Percentiles rank a stretch among this genome's conserved stretches.
These are phyloP conservation scores for Ptychoptera albimana DNA, from an alignment of 2,888 invertebrate species.

Conservation along the genomic window DNA sequence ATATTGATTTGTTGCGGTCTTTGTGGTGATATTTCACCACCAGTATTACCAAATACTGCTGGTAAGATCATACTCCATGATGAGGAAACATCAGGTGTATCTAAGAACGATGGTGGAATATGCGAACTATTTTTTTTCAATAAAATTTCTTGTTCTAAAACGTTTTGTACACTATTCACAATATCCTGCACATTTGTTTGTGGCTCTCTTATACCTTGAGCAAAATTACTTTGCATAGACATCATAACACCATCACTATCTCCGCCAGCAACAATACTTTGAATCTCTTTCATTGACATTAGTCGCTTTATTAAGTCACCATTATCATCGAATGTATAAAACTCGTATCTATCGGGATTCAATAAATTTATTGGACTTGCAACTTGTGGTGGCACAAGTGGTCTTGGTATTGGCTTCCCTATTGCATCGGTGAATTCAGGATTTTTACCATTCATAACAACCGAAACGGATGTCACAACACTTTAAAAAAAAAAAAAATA, in stretches of 20 bases:
- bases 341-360: slow-evolving; percentile 72
- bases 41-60: slow-evolving; percentile 58
- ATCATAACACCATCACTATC: slow-evolving; percentile 44
- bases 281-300: slow-evolving; percentile 74
- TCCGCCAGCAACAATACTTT: slow-evolving; percentile 68
- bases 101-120: slow-evolving; percentile 37
- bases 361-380: slow-evolving; percentile 68
- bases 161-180: slow-evolving; percentile 68
- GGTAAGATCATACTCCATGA: slow-evolving; percentile 72
- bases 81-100: slow-evolving; percentile 56
- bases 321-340: slow-evolving; percentile 71
- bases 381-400: slow-evolving; percentile 41
- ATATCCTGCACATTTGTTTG: slow-evolving; percentile 62
- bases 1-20: slow-evolving; percentile 29
- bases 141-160: slow-evolving; percentile 58
- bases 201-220: slow-evolving; percentile 32
- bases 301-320: slow-evolving; percentile 67
- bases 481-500: slow-evolving; percentile 28
- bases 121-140: slow-evolving; percentile 40
- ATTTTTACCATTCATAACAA: slow-evolving; percentile 40
- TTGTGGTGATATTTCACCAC: slow-evolving; percentile 41
- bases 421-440: slow-evolving; percentile 52
- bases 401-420: slow-evolving; percentile 49
- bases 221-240: slow-evolving; percentile 12
- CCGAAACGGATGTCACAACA: slow-evolving; percentile 47